Evolutionary conservation across 2,797 vertebrate genomes (phyloP).

Genomic region (Dicrostonyx torquatus): DNA sequence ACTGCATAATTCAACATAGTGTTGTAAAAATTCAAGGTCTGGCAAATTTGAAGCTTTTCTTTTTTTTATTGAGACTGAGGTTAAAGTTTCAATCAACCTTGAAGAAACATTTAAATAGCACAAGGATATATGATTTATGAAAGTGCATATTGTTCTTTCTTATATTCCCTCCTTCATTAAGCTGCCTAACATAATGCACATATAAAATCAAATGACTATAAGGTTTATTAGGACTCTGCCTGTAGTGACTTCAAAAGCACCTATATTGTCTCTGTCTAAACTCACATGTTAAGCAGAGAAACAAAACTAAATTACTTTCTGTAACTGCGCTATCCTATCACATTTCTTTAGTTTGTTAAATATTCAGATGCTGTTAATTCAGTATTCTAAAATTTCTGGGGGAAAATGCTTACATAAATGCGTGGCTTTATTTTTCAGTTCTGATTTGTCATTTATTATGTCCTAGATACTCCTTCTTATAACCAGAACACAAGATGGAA

Average conservation of each 20-base stretch:
- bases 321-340: not conserved
- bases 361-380: not conserved
- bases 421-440: not conserved
- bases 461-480: not conserved
- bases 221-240: conserved; percentile 51
- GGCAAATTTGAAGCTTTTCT: conserved; percentile 97
- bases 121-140: conserved; percentile 95
- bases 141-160: conserved; percentile 89
- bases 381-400: not conserved
- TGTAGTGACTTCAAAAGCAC: conserved; percentile 63
- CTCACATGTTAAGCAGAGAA: conserved; percentile 43
- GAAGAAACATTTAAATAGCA: conserved; percentile 96
- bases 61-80: conserved; percentile 96
- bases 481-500: not conserved
- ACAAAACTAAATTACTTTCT: conserved; percentile 53
- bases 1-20: conserved; percentile 99
- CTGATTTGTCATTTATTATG: conserved; percentile 5
- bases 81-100: conserved; percentile 99
- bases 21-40: conserved; percentile 99
- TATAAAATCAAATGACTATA: conserved; percentile 82
- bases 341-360: conserved; percentile 32
- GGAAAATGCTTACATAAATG: not conserved
- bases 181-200: conserved; percentile 85
- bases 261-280: conserved; percentile 56
- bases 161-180: conserved; percentile 88